Evolutionary conservation across 2,888 invertebrate species (phyloP).

Genomic region (Beris chalybata): DNA sequence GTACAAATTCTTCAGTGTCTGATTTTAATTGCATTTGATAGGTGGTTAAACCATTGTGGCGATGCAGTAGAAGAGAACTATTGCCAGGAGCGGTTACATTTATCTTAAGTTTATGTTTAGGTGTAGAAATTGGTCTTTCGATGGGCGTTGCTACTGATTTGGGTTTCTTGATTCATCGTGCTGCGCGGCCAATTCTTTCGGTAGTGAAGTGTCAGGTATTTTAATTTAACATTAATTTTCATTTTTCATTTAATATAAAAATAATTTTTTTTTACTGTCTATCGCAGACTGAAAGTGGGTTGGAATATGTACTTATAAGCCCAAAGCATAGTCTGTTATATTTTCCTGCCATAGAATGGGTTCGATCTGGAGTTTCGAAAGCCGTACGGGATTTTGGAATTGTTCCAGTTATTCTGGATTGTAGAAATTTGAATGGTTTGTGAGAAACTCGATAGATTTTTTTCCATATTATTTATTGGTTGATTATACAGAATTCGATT

Average conservation of each 20-base stretch:
- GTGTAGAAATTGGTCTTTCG: slow-evolving; percentile 85
- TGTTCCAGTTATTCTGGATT: slow-evolving; percentile 79
- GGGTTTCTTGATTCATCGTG: slow-evolving; percentile 75
- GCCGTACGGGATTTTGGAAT: slow-evolving; percentile 70
- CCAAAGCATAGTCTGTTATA: slow-evolving; percentile 77
- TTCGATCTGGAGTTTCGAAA: slow-evolving; percentile 75
- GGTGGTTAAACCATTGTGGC: slow-evolving; percentile 84
- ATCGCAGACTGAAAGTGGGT: slow-evolving; percentile 66
- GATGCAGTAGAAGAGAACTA: slow-evolving; percentile 76
- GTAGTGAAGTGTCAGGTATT: slow-evolving; percentile 71
- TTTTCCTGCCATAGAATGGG: slow-evolving; percentile 83
- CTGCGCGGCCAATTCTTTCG: slow-evolving; percentile 75
- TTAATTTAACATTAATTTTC: slow-evolving; percentile 33
- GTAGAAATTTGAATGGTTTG: slow-evolving; percentile 73
- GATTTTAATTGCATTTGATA: slow-evolving; percentile 41
- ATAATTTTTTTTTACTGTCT: slow-evolving; percentile 36
- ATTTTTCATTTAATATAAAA: background rate
- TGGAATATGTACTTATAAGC: slow-evolving; percentile 74
- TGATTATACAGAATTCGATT: slow-evolving; percentile 69
- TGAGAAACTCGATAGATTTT: slow-evolving; percentile 61
- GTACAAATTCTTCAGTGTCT: background rate
- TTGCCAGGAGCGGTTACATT: slow-evolving; percentile 84
- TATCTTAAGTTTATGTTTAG: slow-evolving; percentile 74
- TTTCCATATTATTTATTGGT: slow-evolving; percentile 34
- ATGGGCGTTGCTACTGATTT: slow-evolving; percentile 80